Evolutionary conservation across 2,113 vertebrate species (phyloP).

Genomic region (Tragelaphus strepsiceros): DNA sequence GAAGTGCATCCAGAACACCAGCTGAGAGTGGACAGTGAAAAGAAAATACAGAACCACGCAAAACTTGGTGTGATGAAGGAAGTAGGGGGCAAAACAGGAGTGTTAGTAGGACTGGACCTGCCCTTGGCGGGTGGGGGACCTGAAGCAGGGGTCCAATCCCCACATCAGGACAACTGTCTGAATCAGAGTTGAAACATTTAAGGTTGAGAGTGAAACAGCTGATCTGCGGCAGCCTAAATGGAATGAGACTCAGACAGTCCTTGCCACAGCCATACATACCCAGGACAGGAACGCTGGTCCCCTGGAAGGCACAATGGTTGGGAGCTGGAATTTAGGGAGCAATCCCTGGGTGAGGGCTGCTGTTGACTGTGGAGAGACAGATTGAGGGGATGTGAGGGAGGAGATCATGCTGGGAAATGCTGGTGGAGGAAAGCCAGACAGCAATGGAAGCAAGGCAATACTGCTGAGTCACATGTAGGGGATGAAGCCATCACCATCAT

Average conservation of each 20-base stretch:
- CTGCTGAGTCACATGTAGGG: background rate
- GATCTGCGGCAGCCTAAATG: background rate
- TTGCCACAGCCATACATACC: background rate
- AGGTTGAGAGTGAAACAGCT: background rate
- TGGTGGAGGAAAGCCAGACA: background rate
- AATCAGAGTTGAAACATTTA: background rate
- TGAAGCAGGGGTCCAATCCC: background rate
- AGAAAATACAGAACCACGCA: background rate
- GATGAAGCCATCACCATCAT: background rate
- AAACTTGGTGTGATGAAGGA: background rate
- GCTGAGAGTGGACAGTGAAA: background rate
- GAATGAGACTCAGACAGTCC: background rate
- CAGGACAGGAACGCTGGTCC: background rate
- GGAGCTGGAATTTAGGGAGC: background rate
- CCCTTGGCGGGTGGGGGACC: background rate
- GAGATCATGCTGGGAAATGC: background rate
- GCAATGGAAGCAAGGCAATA: background rate
- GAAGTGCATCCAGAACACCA: background rate
- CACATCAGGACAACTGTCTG: rapidly evolving
- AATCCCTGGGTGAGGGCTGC: background rate
- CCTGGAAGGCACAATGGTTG: background rate
- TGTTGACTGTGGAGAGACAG: background rate
- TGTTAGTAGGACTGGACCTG: background rate
- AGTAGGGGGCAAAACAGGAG: background rate
- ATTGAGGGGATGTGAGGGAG: background rate